A percentile compares a stretch with the other conserved stretches of the same genome.
These are phyloP conservation scores for Loripinus fragilis DNA, from an alignment of 2,888 invertebrate genomes.

Conservation along the genomic window DNA sequence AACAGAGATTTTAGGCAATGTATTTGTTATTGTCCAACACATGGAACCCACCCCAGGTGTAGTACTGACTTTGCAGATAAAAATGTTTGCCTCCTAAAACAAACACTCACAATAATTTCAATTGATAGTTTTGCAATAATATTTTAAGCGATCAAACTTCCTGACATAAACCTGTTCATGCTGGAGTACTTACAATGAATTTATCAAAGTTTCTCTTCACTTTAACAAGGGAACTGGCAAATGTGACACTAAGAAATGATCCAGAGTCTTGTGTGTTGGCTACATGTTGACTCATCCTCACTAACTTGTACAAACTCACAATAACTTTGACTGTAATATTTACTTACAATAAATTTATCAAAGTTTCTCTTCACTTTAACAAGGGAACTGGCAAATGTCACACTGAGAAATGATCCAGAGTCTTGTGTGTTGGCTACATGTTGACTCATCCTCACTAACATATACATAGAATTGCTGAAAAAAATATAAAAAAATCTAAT, in stretches of 20 bases:
- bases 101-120: no score
- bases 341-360: slow-evolving; percentile 92
- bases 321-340: no score
- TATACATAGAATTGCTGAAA: slow-evolving; percentile 95
- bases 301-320: slow-evolving; percentile 97
- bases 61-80: no score
- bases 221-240: slow-evolving; percentile 93
- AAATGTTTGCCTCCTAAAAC: no score
- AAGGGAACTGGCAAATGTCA: slow-evolving; percentile 93
- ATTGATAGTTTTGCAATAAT: no score
- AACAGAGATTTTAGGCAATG: no score
- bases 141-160: no score
- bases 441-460: slow-evolving; percentile 94
- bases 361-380: slow-evolving; percentile 95
- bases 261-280: slow-evolving; percentile 94
- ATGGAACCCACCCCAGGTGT: no score
- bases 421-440: slow-evolving; percentile 96
- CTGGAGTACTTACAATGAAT: slow-evolving; percentile 90
- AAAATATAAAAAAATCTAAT: slow-evolving; percentile 31
- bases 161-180: no score
- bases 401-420: slow-evolving; percentile 93
- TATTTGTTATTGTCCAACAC: no score
- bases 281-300: slow-evolving; percentile 95
- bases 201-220: slow-evolving; percentile 96
- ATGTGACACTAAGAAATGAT: slow-evolving; percentile 93